A percentile compares a stretch with the other conserved stretches of the same genome.
Conservation (phyloP, 2,888 invertebrate species). For the Drosophila atroscutellata region DNA sequence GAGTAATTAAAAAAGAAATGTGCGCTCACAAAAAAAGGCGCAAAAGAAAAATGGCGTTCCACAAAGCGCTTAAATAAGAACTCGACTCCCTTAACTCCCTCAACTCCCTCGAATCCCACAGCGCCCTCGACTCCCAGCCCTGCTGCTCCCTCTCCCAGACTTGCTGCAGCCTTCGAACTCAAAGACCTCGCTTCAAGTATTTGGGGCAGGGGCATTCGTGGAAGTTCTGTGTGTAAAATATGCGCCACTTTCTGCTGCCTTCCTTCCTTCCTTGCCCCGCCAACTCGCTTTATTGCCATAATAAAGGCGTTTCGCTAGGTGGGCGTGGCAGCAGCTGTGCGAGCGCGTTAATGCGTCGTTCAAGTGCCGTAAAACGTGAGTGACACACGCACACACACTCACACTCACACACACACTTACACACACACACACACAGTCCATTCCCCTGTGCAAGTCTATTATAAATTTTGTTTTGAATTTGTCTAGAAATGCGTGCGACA, state of each 20-base stretch:
- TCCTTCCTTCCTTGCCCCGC: slow-evolving; percentile 9
- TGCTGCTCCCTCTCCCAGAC: too few species aligned
- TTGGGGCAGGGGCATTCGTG: slow-evolving; percentile 20
- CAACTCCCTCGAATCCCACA: neutral
- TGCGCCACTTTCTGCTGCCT: slow-evolving; percentile 64
- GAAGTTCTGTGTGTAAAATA: slow-evolving; percentile 68
- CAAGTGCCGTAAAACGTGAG: slow-evolving; percentile 81
- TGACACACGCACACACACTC: slow-evolving; percentile 52
- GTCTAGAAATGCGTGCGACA: slow-evolving; percentile 71
- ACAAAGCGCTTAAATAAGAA: slow-evolving; percentile 53
- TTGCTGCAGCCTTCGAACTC: slow-evolving; percentile 16
- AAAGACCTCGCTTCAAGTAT: slow-evolving; percentile 17
- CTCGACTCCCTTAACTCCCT: neutral
- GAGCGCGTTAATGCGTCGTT: slow-evolving; percentile 80
- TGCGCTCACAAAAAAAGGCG: slow-evolving; percentile 60
- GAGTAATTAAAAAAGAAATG: slow-evolving; percentile 77
- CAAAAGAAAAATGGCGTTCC: slow-evolving; percentile 51
- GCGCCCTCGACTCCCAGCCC: too few species aligned
- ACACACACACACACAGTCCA: neutral
- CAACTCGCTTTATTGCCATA: slow-evolving; percentile 72
- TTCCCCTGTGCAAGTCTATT: slow-evolving; percentile 58
- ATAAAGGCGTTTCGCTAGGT: slow-evolving; percentile 60
- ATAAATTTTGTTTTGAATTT: slow-evolving; percentile 76
- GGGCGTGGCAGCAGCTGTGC: slow-evolving; percentile 70
- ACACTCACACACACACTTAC: slow-evolving; percentile 4